These are phyloP conservation scores for Heteractis magnifica DNA, from an alignment of 92 coral and sea anemone genomes.

Conservation along the genomic window DNA sequence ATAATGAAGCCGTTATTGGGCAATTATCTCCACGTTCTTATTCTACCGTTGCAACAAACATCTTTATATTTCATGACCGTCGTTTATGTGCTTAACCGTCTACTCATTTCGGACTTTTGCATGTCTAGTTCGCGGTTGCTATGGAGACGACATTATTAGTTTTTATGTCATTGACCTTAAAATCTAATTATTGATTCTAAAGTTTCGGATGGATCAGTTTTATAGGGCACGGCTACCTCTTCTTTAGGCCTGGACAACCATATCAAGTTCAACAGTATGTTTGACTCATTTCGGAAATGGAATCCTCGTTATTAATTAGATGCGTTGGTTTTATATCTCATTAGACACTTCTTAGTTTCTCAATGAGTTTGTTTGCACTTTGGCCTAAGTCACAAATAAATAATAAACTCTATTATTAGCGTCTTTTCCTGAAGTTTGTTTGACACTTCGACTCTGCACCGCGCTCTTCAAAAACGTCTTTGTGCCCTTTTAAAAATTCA, in stretches of 20 bases:
- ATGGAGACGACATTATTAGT: not conserved
- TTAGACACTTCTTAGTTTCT: not conserved
- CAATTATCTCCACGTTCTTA: not conserved
- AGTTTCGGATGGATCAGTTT: not conserved
- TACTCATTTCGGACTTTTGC: slow-evolving; percentile 11
- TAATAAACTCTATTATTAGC: not conserved
- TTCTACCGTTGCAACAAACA: not conserved
- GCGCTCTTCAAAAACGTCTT: too few species aligned
- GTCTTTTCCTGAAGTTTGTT: not conserved
- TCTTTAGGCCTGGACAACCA: not conserved
- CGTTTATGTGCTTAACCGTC: not conserved
- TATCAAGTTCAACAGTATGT: not conserved
- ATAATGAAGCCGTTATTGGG: not conserved
- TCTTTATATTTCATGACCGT: not conserved
- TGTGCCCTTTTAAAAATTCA: too few species aligned
- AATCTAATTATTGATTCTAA: not conserved
- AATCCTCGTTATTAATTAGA: not conserved
- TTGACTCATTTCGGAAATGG: not conserved
- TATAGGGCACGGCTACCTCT: not conserved
- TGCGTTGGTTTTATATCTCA: not conserved
- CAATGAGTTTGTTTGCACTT: not conserved
- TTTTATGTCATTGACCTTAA: not conserved
- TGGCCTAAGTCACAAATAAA: not conserved
- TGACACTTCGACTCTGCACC: not conserved
- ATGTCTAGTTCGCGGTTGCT: not conserved